These are phyloP conservation scores for Ariopsis seemanni DNA, from an alignment of 2,113 vertebrate species.

Conservation along the genomic window DNA sequence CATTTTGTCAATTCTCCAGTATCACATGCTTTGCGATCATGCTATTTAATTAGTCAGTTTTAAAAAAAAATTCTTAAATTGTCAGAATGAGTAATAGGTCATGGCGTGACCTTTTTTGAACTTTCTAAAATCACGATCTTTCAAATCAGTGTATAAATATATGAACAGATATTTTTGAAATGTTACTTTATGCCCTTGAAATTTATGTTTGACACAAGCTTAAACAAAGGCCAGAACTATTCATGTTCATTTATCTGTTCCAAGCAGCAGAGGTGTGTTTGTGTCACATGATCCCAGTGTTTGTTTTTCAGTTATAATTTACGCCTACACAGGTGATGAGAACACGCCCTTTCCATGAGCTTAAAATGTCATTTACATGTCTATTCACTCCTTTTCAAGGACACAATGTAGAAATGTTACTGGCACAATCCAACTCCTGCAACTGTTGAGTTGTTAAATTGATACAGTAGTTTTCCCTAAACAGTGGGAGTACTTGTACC, in stretches of 20 bases:
- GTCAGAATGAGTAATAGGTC: neutral
- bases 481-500: neutral
- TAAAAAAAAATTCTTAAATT: neutral
- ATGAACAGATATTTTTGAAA: neutral
- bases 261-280: neutral
- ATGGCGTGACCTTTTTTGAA: neutral
- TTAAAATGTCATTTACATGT: neutral
- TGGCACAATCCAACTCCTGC: neutral
- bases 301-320: neutral
- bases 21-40: constrained; percentile 45
- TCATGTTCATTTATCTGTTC: neutral
- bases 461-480: neutral
- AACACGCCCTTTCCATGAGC: neutral
- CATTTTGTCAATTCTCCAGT: constrained; percentile 10
- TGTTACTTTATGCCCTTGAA: neutral
- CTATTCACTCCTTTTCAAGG: neutral
- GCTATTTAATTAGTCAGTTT: neutral
- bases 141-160: neutral
- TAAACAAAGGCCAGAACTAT: neutral
- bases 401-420: neutral
- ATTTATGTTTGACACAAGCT: neutral
- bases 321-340: neutral
- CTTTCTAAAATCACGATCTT: neutral
- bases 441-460: too few species aligned
- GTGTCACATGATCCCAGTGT: neutral